Percentiles rank a stretch among this genome's conserved stretches.
phyloP scores from a whole-genome alignment of 2,113 vertebrate species.

The Morphnarchus princeps region DNA sequence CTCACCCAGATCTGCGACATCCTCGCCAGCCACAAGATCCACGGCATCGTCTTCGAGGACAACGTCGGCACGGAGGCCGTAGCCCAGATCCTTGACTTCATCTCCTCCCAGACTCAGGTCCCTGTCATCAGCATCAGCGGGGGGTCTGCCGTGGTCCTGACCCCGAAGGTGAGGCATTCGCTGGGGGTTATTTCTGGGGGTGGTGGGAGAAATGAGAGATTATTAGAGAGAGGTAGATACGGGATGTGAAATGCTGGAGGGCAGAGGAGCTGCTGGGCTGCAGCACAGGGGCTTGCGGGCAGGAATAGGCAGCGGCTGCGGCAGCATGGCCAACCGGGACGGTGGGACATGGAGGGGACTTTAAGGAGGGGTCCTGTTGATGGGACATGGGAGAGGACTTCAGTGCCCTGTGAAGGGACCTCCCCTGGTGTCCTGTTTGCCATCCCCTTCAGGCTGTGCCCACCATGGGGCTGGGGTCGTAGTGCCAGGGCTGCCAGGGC shows the following conservation, averaged over 20 bases:
- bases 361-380: background rate
- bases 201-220: background rate
- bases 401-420: background rate
- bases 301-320: background rate
- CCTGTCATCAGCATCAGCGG: conserved; percentile 96
- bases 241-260: background rate
- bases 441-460: background rate
- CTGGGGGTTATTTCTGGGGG: background rate
- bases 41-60: conserved; percentile 94
- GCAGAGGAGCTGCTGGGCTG: background rate
- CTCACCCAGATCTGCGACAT: conserved; percentile 89
- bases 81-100: conserved; percentile 96
- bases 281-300: fast-evolving
- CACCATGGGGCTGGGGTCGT: fast-evolving
- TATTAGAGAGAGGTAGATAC: background rate
- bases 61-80: conserved; percentile 88
- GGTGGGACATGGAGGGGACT: background rate
- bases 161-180: conserved; percentile 83
- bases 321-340: fast-evolving
- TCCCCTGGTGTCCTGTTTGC: background rate
- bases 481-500: background rate
- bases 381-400: background rate
- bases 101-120: conserved; percentile 90
- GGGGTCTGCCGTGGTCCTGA: conserved; percentile 92
- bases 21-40: conserved; percentile 83